phyloP scores from a whole-genome alignment of 2,113 vertebrate species.

The Gadus chalcogrammus region DNA sequence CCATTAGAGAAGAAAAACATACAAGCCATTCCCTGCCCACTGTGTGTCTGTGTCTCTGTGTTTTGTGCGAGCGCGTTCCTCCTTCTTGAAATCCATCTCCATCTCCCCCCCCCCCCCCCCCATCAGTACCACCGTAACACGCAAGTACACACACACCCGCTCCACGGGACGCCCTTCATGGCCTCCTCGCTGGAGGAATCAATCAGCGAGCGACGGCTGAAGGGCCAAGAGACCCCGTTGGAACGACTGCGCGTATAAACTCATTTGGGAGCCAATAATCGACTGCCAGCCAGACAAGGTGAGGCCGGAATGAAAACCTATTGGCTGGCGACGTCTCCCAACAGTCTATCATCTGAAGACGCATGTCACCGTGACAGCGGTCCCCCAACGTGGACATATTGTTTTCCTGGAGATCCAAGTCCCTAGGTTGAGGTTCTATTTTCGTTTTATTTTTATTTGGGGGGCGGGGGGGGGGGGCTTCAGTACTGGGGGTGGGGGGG shows the following conservation, averaged over 20 bases:
- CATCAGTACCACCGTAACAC: neutral
- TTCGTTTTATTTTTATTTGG: constrained; percentile 1
- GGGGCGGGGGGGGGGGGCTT: neutral
- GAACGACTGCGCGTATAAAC: constrained; percentile 15
- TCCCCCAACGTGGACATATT: constrained; percentile 17
- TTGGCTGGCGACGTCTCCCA: constrained; percentile 34
- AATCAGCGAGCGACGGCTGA: constrained; percentile 25
- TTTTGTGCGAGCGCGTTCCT: too few species aligned
- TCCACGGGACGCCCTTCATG: constrained; percentile 25
- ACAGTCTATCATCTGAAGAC: constrained; percentile 21
- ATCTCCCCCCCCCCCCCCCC: neutral
- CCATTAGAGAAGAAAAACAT: too few species aligned
- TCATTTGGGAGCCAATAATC: constrained; percentile 20
- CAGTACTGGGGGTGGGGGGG: constrained; percentile 5
- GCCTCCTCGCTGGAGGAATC: constrained; percentile 36
- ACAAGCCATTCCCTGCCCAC: too few species aligned
- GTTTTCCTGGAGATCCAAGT: constrained; percentile 17
- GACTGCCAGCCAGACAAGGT: constrained; percentile 32
- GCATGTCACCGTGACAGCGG: constrained; percentile 15
- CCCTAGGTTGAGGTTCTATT: constrained; percentile 7
- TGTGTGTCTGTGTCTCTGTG: too few species aligned
- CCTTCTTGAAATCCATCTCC: neutral
- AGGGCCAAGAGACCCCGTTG: constrained; percentile 12
- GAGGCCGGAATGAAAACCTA: constrained; percentile 44
- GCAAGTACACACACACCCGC: neutral